Conservation (phyloP, 2,888 invertebrate species). For the Ochlodes sylvanus region DNA sequence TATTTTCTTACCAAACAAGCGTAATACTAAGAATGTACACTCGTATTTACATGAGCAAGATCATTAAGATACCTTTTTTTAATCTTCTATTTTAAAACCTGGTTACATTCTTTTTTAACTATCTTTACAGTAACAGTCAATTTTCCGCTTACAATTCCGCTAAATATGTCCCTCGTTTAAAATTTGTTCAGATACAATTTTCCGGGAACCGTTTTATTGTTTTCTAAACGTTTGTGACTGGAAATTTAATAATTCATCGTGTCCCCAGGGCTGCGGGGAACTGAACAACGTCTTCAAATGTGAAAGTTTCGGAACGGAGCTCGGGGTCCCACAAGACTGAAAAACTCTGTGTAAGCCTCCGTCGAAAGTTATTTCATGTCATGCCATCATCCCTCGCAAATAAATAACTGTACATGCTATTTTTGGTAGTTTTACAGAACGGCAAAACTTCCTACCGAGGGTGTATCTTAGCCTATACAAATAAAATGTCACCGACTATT, state of each 20-base stretch:
- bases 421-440: background rate
- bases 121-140: too few relatives aligned
- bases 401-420: conserved; percentile 48
- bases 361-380: conserved; percentile 56
- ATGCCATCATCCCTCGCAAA: conserved; percentile 51
- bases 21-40: too few relatives aligned
- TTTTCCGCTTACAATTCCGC: background rate
- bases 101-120: too few relatives aligned
- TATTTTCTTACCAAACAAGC: too few relatives aligned
- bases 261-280: conserved; percentile 54
- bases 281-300: conserved; percentile 74
- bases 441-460: too few relatives aligned
- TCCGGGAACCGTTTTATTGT: conserved; percentile 37
- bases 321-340: conserved; percentile 55
- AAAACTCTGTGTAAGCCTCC: conserved; percentile 42
- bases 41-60: too few relatives aligned
- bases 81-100: too few relatives aligned
- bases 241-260: conserved; percentile 70
- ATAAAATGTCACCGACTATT: too few relatives aligned
- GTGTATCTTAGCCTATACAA: too few relatives aligned
- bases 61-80: too few relatives aligned
- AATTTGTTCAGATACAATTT: conserved; percentile 9
- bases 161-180: background rate
- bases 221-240: conserved; percentile 44
- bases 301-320: conserved; percentile 66